Base-by-base conservation (phyloP, 2,888 invertebrate genomes). In the Chrysomela aeneicollis region DNA sequence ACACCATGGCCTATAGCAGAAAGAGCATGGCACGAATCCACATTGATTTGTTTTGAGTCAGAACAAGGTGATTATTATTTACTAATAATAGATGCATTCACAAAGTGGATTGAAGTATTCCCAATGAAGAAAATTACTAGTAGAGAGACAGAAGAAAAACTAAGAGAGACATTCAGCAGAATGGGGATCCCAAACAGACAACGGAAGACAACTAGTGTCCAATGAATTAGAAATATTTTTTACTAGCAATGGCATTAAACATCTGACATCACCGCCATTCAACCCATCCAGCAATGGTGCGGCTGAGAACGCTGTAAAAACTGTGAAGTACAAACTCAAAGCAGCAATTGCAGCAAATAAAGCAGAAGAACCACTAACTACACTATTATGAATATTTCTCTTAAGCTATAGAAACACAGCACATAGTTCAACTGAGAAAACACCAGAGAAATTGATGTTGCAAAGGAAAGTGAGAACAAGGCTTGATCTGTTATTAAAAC, bases 251-350 rank as follows among this genome's bases (percentile, higher is more conserved):
- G 57, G 57, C n/a, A 57, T 57, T 12, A 19, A 26, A 10, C 37
- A 61, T 54, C 22, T 61, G 37, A 46, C 47, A 18, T 61, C 61
- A 53, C 18, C 52, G n/a, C 53, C 61, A 0, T 61, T 46, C 42
- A 53, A 61, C 47, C 52, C 61, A 1, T 51, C 32, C 2, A 61
- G 53, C 32, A 61, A 53, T 53, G 61, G 17, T 42, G 35, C 50
- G 53, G 47, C 52, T 47, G 55, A 42, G 50, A 47, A 37, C 10
- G 32, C 15, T 10, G 35, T 52, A 26, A 50, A 57, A 17, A 55
- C 54, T 63, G 32, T 61, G 15, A 57, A 63, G 57, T 37, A 54
- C 10, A 21, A 42, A 19, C 12, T 57, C 18, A 58, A 58, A 47
- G 49, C 47, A 3, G 32, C 26, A 17, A 17, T 53, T 19, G 12